Conservation (phyloP, 2,888 invertebrate genomes). For the Parasteatoda lunata region DNA sequence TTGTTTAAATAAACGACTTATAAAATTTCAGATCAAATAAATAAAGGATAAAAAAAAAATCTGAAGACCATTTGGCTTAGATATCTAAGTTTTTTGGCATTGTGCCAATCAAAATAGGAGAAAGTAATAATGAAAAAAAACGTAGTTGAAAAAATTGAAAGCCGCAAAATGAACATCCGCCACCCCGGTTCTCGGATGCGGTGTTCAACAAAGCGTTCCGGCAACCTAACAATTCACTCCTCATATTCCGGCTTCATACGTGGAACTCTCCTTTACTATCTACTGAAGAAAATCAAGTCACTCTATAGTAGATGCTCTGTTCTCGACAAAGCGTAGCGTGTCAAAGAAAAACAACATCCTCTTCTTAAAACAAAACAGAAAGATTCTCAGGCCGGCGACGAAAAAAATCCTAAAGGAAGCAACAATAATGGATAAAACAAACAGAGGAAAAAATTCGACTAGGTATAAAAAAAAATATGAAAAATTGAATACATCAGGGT, state of each 20-base stretch:
- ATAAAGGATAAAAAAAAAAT: not conserved
- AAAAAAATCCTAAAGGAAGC: conserved; percentile 53
- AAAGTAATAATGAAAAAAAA: conserved; percentile 26
- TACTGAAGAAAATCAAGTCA: conserved; percentile 64
- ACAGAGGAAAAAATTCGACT: conserved; percentile 40
- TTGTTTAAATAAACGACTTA: too few species aligned
- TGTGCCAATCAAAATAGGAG: conserved; percentile 35
- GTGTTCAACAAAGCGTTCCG: conserved; percentile 58
- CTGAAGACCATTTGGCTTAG: not conserved
- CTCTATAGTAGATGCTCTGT: conserved; percentile 33
- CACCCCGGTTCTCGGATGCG: conserved; percentile 54
- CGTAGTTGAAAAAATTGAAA: conserved; percentile 41
- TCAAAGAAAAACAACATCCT: conserved; percentile 63
- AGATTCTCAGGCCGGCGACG: conserved; percentile 33
- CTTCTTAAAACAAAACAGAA: conserved; percentile 37
- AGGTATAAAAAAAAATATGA: conserved; percentile 52
- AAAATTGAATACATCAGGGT: conserved; percentile 65
- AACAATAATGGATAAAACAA: conserved; percentile 66
- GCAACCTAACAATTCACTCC: conserved; percentile 61
- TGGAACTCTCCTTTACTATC: conserved; percentile 4
- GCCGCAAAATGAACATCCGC: conserved; percentile 66
- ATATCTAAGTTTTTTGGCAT: conserved; percentile 35
- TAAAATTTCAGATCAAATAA: not conserved
- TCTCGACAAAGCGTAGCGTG: conserved; percentile 63
- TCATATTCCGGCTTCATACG: conserved; percentile 35